Evolutionary conservation across 2,888 invertebrate genomes (phyloP).

Genomic region (Xestia c-nigrum): DNA sequence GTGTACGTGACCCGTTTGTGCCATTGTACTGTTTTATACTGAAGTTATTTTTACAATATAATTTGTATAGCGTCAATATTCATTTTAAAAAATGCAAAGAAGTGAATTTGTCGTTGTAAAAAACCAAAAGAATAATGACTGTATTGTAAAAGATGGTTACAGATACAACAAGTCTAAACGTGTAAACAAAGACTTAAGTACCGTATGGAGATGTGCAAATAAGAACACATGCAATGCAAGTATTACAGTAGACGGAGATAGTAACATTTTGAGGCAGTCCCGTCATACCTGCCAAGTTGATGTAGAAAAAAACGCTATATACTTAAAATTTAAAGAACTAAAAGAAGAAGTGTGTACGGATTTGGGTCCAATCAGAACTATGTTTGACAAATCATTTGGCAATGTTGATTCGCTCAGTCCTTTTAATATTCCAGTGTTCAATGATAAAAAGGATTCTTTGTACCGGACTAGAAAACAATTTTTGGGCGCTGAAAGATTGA

Average conservation of each 20-base stretch:
- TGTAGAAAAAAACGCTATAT: background rate
- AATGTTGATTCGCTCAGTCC: background rate
- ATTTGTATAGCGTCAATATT: background rate
- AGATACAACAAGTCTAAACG: constrained; percentile 4
- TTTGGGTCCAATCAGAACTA: background rate
- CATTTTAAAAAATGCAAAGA: background rate
- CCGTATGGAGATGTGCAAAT: constrained; percentile 8
- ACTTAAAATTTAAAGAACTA: background rate
- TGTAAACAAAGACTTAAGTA: constrained; percentile 2
- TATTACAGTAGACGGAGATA: background rate
- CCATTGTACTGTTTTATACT: background rate
- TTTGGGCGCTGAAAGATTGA: background rate
- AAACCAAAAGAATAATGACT: background rate
- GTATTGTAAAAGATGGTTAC: background rate
- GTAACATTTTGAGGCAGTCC: background rate
- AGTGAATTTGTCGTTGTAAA: background rate
- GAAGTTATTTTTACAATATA: background rate
- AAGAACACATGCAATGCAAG: background rate
- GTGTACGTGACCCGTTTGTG: background rate
- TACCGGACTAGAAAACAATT: background rate
- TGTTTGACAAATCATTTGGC: constrained; percentile 1
- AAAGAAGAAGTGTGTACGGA: background rate
- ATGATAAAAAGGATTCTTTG: background rate
- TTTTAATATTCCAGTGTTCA: background rate
- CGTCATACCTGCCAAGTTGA: background rate